phyloP scores from a whole-genome alignment of 2,888 invertebrate species.

The Cancer borealis region DNA sequence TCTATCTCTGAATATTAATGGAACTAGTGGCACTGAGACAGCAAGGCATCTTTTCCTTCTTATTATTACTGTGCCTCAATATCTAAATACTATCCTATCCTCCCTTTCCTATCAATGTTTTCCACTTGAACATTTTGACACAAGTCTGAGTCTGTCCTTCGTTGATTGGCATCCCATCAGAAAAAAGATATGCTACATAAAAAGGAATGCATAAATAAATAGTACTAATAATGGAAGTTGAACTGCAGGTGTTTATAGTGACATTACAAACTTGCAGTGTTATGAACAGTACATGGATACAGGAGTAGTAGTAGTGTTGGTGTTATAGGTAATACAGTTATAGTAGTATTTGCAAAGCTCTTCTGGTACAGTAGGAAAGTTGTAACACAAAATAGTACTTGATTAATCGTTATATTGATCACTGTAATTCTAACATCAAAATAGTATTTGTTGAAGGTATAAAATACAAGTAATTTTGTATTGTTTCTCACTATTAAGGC shows the following conservation, averaged over 20 bases:
- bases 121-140: not conserved
- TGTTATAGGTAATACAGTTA: not conserved
- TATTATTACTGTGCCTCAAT: not conserved
- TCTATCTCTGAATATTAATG: not conserved
- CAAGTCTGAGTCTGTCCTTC: not conserved
- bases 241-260: not conserved
- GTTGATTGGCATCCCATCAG: not conserved
- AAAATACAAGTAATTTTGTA: constrained; percentile 21
- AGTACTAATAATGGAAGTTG: not conserved
- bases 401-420: not conserved
- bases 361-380: not conserved
- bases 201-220: not conserved
- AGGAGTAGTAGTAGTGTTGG: not conserved
- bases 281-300: not conserved
- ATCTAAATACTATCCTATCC: not conserved
- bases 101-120: not conserved
- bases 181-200: not conserved
- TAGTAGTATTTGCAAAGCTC: not conserved
- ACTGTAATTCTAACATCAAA: constrained; percentile 17
- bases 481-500: constrained; percentile 34
- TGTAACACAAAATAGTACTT: not conserved
- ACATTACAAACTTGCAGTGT: not conserved
- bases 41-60: not conserved
- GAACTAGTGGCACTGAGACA: not conserved
- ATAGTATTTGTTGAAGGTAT: constrained; percentile 30